Base-by-base conservation (phyloP, 2,113 vertebrate genomes). In the Onychostoma macrolepis region DNA sequence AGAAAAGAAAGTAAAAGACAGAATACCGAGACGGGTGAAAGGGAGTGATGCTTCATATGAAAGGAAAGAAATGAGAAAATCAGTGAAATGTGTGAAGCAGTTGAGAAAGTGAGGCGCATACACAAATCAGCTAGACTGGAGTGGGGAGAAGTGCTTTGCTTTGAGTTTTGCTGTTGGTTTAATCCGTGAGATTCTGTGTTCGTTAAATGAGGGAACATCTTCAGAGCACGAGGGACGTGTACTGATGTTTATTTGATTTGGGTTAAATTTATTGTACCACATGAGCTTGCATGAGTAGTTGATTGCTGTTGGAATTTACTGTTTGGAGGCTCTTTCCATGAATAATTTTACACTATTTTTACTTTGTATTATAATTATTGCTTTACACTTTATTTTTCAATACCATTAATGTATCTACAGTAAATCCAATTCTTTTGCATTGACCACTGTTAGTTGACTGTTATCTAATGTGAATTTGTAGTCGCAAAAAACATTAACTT, bases 201-300 rank as follows among this genome's bases (percentile, higher is more conserved):
- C 0, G 33, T 80, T 28, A 50, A 77, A 50, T 77, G 43, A 77
- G 13, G n/a, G 43, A 45, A 28, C 75, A 19, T 50, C 75, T 77
- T 30, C n/a, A 50, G n/a, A 77, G 43, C 75, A 77, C 7, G 75
- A 76, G n/a, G 74, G 41, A 76, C 6, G 4, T 28, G 78, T n/a
- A n/a, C 50, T 41, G 78, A 41, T 45, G 21, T 61, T 65, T 81
- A 81, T 65, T 63, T 43, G 30, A 80, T 81, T 63, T 65, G 12
- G 17, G 58, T 24, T 65, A 4, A 58, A 8, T n/a, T 15, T 26
- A 61, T 61, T 41, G 19, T 41, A 43, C 12, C 43, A 30, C n/a
- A 17, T 50, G 43, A 77, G 75, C 33, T 80, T 7, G 43, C 26
- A 77, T 80, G 48, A 58, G 77, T 56, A 24, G 28, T 79, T 53